Conservation (phyloP, 2,113 vertebrate genomes). For the Kryptolebias marmoratus region DNA sequence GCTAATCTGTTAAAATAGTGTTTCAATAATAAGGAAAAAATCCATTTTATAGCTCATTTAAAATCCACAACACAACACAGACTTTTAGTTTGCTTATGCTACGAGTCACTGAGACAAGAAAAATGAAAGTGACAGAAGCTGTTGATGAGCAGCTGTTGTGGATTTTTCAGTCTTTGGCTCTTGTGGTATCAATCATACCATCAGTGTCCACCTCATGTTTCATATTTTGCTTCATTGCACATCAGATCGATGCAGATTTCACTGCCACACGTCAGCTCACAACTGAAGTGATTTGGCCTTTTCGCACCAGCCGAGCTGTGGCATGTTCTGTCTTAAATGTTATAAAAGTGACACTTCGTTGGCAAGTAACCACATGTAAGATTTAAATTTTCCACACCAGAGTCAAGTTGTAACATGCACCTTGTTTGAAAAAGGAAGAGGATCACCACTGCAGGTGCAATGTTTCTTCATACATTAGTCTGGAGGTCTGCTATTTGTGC, state of each 20-base stretch:
- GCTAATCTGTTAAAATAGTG: not conserved
- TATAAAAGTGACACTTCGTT: too few relatives aligned
- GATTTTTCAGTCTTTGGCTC: not conserved
- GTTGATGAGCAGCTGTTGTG: not conserved
- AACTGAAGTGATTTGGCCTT: not conserved
- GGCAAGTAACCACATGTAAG: too few relatives aligned
- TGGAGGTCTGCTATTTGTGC: not conserved
- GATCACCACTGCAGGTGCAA: not conserved
- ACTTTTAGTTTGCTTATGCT: not conserved
- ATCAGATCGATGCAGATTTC: not conserved
- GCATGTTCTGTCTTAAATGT: not conserved
- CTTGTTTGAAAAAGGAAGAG: too few relatives aligned
- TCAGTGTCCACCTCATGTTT: not conserved
- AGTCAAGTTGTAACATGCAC: too few relatives aligned
- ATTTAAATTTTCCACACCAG: too few relatives aligned
- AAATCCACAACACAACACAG: not conserved
- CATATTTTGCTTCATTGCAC: conserved; percentile 1
- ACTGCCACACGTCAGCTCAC: not conserved
- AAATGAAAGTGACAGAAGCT: not conserved
- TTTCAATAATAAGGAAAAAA: not conserved
- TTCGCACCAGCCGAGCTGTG: not conserved
- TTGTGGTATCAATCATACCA: not conserved
- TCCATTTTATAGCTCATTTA: not conserved
- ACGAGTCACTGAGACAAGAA: not conserved
- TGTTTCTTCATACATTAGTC: not conserved